phyloP scores from a whole-genome alignment of 2,888 invertebrate species.

The Gandaritis pyraliata region DNA sequence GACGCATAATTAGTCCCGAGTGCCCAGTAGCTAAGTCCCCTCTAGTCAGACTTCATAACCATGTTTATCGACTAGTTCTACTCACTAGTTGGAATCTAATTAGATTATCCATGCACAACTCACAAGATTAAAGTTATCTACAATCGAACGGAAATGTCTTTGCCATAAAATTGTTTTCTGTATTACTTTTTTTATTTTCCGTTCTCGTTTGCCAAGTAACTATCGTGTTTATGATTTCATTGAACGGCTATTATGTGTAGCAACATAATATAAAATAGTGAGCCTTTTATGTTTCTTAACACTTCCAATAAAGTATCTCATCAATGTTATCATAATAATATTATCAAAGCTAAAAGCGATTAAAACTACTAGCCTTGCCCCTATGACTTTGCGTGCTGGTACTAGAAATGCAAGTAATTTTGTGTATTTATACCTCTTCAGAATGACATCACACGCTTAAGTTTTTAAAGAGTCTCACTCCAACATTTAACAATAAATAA shows the following conservation, averaged over 20 bases:
- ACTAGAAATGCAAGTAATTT: no score
- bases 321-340: no score
- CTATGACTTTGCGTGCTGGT: no score
- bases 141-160: slow-evolving; percentile 69
- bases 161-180: slow-evolving; percentile 70
- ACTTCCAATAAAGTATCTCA: slow-evolving; percentile 20
- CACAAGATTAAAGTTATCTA: slow-evolving; percentile 63
- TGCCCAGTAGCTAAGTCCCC: slow-evolving; percentile 47
- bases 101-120: slow-evolving; percentile 63
- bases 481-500: no score
- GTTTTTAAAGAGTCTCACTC: no score
- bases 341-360: no score
- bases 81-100: slow-evolving; percentile 65
- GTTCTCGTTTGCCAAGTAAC: slow-evolving; percentile 62
- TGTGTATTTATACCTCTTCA: no score
- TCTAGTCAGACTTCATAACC: slow-evolving; percentile 56
- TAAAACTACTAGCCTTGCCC: no score
- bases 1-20: slow-evolving; percentile 56
- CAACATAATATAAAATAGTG: slow-evolving; percentile 36
- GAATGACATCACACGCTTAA: no score
- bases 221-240: slow-evolving; percentile 60
- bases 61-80: slow-evolving; percentile 63
- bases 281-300: slow-evolving; percentile 34
- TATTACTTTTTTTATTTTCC: slow-evolving; percentile 67
- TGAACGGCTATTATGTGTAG: slow-evolving; percentile 45